phyloP scores from a whole-genome alignment of 2,888 invertebrate genomes.

The Metopia argyrocephala region DNA sequence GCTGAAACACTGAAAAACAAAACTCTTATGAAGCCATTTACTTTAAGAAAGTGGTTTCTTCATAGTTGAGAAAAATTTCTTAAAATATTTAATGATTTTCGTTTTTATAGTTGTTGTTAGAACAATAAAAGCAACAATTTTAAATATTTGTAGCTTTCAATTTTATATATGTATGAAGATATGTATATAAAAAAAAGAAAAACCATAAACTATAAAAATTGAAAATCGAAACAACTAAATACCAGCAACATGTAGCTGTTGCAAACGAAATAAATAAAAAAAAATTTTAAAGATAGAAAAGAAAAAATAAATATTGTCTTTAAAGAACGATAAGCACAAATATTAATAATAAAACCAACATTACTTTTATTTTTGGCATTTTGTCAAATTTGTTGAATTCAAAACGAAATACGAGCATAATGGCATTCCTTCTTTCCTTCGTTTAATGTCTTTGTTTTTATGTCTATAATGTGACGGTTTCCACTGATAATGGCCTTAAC shows the following conservation, averaged over 20 bases:
- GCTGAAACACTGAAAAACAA: too few relatives aligned
- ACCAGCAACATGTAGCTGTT: neutral
- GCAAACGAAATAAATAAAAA: neutral
- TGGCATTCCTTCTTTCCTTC: conserved; percentile 14
- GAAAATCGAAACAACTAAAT: too few relatives aligned
- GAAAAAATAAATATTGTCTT: too few relatives aligned
- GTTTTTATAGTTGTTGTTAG: too few relatives aligned
- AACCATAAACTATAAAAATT: neutral
- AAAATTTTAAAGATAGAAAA: neutral
- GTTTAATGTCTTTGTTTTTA: neutral
- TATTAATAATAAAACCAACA: neutral
- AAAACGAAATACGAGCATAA: conserved; percentile 4
- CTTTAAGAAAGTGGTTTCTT: too few relatives aligned
- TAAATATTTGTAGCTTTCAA: neutral
- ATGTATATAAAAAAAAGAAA: neutral
- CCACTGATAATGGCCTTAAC: conserved; percentile 40
- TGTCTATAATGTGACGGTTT: conserved; percentile 20
- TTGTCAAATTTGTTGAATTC: conserved; percentile 26
- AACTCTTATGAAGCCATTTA: too few relatives aligned
- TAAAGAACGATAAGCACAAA: too few relatives aligned
- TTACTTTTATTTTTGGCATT: conserved; percentile 37
- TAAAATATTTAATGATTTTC: too few relatives aligned
- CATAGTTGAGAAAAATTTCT: too few relatives aligned
- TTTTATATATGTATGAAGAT: too few relatives aligned
- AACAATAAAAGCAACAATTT: too few relatives aligned